Percentiles rank a stretch among this genome's conserved stretches.
Conservation (phyloP, 2,113 vertebrate genomes). For the Haemorhous mexicanus region DNA sequence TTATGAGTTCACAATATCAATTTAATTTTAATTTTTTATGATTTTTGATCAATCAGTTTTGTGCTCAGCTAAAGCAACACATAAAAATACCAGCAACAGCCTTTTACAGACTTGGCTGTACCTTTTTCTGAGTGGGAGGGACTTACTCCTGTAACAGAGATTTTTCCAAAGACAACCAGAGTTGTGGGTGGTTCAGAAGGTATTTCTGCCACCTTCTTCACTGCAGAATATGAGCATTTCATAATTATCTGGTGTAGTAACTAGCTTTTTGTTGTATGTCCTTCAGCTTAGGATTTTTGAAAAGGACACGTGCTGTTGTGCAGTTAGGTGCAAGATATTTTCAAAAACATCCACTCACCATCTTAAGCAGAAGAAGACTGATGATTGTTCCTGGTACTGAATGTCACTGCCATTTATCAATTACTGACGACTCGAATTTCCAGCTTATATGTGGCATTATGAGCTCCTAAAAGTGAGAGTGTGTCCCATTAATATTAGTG, state of each 20-base stretch:
- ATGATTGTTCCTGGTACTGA: neutral
- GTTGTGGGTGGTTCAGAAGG: neutral
- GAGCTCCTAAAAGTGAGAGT: neutral
- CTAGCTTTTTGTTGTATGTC: neutral
- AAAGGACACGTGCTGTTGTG: neutral
- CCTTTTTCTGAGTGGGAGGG: neutral
- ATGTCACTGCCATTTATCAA: neutral
- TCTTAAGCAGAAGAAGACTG: neutral
- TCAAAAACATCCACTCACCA: neutral
- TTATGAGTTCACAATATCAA: neutral
- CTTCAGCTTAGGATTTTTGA: neutral
- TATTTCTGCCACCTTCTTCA: neutral
- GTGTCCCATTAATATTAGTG: neutral
- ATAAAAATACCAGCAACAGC: neutral
- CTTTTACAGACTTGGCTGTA: neutral
- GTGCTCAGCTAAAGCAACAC: neutral
- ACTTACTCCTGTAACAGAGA: neutral
- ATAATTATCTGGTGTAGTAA: neutral
- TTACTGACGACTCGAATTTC: neutral
- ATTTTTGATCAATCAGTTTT: neutral
- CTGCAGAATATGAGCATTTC: neutral
- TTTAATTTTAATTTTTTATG: neutral
- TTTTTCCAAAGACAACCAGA: neutral
- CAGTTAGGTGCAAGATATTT: neutral
- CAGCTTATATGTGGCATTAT: neutral